Base-by-base conservation (phyloP, 2,797 vertebrate genomes). In the Toxotes lorentzi region DNA sequence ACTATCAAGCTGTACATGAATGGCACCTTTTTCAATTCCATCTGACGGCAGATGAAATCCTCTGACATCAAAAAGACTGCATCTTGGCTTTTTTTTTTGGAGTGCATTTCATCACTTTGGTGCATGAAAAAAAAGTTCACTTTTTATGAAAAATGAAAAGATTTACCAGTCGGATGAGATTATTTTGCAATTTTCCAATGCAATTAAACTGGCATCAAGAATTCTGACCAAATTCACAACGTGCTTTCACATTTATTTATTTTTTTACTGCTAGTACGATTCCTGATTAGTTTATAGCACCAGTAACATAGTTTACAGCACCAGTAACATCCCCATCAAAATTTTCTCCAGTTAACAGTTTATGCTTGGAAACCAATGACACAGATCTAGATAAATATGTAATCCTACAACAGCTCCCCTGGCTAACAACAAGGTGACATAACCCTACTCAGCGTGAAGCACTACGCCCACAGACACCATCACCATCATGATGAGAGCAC, bases 391-490 rank as follows among this genome's bases (percentile, higher is more conserved):
- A 85, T 75, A 73, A 78, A 83, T 64, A 57, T 78, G 40, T 73
- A 84, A 74, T 86, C 76, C 59, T 73, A 82, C 65, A 78, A 56
- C 76, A 82, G 71, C 73, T 87, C 75, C 68, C 63, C 63, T 50
- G 68, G 58, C 77, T 62, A 76, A 85, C 41, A 40, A 83, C 79
- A 64, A 76, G 70, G 86, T 90, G 91, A 91, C 88, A 88, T 89
- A 89, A 92, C 86, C 88, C 86, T 82, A 69, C 85, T 90, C 84
- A 81, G 83, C 71, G 0, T 89, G 86, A 89, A 92, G 84, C 88
- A 84, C 74, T 70, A 78, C 90, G 51, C 86, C 89, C 86, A 91
- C 92, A 81, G 69, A 72, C 77, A n/a, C 79, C 77, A 84, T 88
- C 76, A 65, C 64, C 84, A 66, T 73, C 83, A 69, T 57, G 61